Evolutionary conservation across 92 coral and sea anemone genomes (phyloP).

Genomic region (Galaxea fascicularis): DNA sequence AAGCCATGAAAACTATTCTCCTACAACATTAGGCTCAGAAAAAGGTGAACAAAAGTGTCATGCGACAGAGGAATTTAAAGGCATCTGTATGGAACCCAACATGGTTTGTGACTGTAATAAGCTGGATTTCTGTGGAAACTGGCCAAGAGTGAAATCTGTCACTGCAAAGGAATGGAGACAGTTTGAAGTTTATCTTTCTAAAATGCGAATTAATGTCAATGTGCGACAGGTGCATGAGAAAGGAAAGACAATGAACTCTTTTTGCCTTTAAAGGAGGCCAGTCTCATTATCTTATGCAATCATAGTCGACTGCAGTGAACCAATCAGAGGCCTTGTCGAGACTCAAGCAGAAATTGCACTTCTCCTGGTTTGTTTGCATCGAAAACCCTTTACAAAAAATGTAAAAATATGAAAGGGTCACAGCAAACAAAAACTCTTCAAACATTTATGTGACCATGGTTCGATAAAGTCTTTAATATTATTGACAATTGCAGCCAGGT

Average conservation of each 20-base stretch:
- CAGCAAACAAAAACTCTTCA: too few relatives aligned
- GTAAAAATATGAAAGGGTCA: too few relatives aligned
- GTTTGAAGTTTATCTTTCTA: slow-evolving; percentile 84
- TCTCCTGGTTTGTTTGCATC: too few relatives aligned
- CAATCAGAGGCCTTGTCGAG: too few relatives aligned
- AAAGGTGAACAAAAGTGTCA: background rate
- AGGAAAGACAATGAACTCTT: slow-evolving; percentile 67
- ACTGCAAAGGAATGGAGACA: slow-evolving; percentile 79
- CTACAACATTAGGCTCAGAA: background rate
- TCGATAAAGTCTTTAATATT: too few relatives aligned
- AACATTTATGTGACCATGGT: too few relatives aligned
- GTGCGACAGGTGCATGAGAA: slow-evolving; percentile 92
- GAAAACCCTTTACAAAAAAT: too few relatives aligned
- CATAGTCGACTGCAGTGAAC: too few relatives aligned
- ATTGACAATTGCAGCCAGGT: too few relatives aligned
- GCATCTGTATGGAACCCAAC: background rate
- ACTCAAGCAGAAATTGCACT: too few relatives aligned
- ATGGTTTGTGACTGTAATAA: slow-evolving; percentile 14
- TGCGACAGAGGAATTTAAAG: background rate
- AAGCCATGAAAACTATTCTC: background rate
- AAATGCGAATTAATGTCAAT: slow-evolving; percentile 92
- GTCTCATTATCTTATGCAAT: background rate
- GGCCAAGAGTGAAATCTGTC: slow-evolving; percentile 3
- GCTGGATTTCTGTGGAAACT: slow-evolving; percentile 23
- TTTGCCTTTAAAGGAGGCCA: background rate